Evolutionary conservation across 2,888 invertebrate species (phyloP), one percentile per base, ranked within the genome.

Genomic region (Venusia cambrica): DNA sequence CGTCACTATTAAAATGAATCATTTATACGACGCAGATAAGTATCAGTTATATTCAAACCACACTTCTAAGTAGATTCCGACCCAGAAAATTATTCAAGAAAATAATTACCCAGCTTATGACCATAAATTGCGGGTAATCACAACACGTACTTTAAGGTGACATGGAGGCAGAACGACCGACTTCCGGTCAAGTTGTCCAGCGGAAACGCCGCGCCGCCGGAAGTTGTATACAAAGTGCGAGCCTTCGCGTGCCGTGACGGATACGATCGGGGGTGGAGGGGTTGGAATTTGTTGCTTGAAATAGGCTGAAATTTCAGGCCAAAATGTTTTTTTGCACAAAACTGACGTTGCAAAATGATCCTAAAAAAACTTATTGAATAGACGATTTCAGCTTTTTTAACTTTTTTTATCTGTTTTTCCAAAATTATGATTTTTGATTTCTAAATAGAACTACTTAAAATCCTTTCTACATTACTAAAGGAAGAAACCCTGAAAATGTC

Each of bases 201-300:
- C 68, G 68, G 71, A 70, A 62, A 48, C 40, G 38, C 50, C 52
- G 34, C 38, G 56, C 55, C 49, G 44, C 67, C 74, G 79, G 79
- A 79, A 79, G 81, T 79, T 74, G 83, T 80, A 79, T 79, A 83
- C 81, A 83, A 81, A 83, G 79, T 78, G 79, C 71, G 74, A 81
- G 81, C 72, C 78, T 79, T 84, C 73, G 81, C 83, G 84, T 83
- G 81, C 66, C 46, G 51, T 44, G 37, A 35, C 44, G 51, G 48
- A 51, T 51, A 45, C 51, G 18, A 48, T 51, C 51, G 38, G 40
- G 33, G 32, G 27, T 35, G 39, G 36, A 33, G 47, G 15, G 31
- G 30, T 17, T 39, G 26, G 28, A 31, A 48, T 48, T 48, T 48
- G 48, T 44, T 20, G 41, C 33, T 4, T 30, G 39, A 29, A 45